phyloP scores from a whole-genome alignment of 2,888 invertebrate genomes.

The Xylocampa areola region DNA sequence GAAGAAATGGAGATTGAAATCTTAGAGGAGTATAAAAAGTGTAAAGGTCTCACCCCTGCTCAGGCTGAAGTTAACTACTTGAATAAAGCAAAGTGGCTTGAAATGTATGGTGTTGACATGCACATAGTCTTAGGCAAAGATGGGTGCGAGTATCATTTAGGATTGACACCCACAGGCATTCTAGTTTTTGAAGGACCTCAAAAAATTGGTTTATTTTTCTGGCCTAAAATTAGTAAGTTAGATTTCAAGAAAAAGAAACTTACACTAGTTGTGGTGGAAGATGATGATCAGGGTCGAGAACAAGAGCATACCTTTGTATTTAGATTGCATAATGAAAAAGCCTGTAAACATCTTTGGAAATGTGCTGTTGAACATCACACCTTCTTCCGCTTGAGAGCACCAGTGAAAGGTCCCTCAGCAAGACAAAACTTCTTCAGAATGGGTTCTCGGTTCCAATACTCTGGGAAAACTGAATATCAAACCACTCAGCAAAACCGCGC shows the following conservation, averaged over 20 bases:
- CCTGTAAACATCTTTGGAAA: conserved; percentile 99
- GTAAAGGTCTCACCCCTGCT: conserved; percentile 96
- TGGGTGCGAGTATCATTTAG: conserved; percentile 98
- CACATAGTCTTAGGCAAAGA: conserved; percentile 99
- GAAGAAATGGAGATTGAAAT: conserved; percentile 99
- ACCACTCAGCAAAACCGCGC: conserved; percentile 97
- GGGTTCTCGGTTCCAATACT: conserved; percentile 98
- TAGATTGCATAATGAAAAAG: conserved; percentile 98
- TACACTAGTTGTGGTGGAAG: conserved; percentile 99
- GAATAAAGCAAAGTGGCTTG: conserved; percentile 98
- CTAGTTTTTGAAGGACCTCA: conserved; percentile 98
- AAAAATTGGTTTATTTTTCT: conserved; percentile 99
- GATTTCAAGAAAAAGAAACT: conserved; percentile 99
- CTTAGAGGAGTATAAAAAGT: conserved; percentile 96
- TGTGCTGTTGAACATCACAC: conserved; percentile 99
- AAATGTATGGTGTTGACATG: conserved; percentile 99
- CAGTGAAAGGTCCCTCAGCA: conserved; percentile 96
- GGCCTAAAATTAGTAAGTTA: conserved; percentile 99
- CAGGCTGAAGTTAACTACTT: conserved; percentile 98
- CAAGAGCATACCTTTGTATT: conserved; percentile 99
- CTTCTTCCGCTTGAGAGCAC: conserved; percentile 98
- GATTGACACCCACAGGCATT: conserved; percentile 99
- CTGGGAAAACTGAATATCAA: conserved; percentile 99
- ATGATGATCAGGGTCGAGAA: conserved; percentile 98
- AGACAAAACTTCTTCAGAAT: conserved; percentile 99